phyloP scores from a whole-genome alignment of 2,797 vertebrate genomes.

The Helarctos malayanus region DNA sequence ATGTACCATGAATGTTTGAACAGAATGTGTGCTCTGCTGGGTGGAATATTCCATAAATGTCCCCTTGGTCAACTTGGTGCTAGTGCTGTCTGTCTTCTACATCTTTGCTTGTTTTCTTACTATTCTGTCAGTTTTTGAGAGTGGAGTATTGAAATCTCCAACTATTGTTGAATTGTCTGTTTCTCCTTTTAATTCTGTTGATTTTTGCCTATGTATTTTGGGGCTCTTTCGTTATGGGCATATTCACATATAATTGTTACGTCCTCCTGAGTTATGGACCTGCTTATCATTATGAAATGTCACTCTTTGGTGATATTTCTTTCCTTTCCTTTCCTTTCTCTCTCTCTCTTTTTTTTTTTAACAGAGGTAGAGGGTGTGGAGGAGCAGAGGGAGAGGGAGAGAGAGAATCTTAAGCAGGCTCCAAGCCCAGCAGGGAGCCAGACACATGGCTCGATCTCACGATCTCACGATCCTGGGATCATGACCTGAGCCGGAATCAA shows the following conservation, averaged over 20 bases:
- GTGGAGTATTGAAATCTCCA: background rate
- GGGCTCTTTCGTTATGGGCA: background rate
- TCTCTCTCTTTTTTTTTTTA: no score
- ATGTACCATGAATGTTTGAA: background rate
- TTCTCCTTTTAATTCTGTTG: background rate
- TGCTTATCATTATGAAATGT: background rate
- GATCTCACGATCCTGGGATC: background rate
- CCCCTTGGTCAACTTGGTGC: no score
- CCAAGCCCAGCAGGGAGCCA: background rate
- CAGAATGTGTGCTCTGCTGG: background rate
- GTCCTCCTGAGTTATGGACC: background rate
- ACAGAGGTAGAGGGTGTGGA: background rate
- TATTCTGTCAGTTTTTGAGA: background rate
- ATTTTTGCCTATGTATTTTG: background rate
- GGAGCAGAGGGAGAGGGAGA: background rate
- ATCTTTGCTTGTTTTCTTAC: background rate
- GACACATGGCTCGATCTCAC: background rate
- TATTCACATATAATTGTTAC: background rate
- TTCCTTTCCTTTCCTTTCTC: no score
- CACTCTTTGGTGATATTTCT: background rate
- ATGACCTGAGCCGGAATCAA: background rate
- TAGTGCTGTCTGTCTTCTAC: accelerated
- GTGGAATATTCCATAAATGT: no score
- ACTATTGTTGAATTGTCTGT: background rate
- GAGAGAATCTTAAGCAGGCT: background rate